Conservation (phyloP, 2,888 invertebrate genomes). For the Schizaphis graminum region DNA sequence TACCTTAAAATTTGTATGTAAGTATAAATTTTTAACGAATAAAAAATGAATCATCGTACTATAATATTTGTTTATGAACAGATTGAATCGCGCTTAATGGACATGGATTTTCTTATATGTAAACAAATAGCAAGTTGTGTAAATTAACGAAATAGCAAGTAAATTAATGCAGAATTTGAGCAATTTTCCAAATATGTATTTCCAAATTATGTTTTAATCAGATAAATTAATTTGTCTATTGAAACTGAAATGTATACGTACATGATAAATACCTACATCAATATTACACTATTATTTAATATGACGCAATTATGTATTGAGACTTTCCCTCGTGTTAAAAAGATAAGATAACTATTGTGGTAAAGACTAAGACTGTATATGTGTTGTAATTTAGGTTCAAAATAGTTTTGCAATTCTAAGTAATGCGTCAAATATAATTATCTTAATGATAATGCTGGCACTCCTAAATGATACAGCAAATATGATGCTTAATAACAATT, state of each 20-base stretch:
- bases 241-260: neutral
- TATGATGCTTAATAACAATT: conserved; percentile 8
- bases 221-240: neutral
- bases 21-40: neutral
- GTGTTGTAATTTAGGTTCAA: conserved; percentile 37
- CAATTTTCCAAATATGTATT: neutral
- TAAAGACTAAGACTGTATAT: neutral
- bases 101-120: neutral
- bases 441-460: conserved; percentile 23
- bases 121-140: too few species aligned
- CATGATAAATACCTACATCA: neutral
- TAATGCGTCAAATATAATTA: conserved; percentile 44
- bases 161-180: neutral
- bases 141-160: too few species aligned
- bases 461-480: conserved; percentile 42
- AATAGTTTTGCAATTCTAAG: conserved; percentile 35
- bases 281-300: conserved; percentile 6
- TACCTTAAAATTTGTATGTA: neutral
- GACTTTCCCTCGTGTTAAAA: conserved; percentile 35
- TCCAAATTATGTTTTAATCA: neutral
- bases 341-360: conserved; percentile 47
- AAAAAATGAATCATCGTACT: neutral
- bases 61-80: neutral
- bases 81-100: neutral
- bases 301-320: conserved; percentile 14